Evolutionary conservation across 2,888 invertebrate species (phyloP), one percentile per base, ranked within the genome.

Genomic region (Unio pictorum): DNA sequence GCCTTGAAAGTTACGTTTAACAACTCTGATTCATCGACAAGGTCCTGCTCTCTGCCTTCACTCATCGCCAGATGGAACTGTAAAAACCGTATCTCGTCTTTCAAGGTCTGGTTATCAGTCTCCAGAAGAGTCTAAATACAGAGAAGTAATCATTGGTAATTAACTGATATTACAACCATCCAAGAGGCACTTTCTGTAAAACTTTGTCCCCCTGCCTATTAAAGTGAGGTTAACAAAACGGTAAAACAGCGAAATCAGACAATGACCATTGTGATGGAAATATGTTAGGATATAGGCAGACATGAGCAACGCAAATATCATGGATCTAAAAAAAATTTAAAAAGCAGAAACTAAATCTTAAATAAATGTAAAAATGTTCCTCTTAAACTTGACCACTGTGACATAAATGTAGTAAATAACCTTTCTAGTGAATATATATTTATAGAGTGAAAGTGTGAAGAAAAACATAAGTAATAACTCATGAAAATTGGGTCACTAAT

Each of bases 21-120:
- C 45, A 95, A 96, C 92, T 99, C 99, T 55, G 98, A 98, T 71
- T 99, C 92, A 75, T 95, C 93, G 69, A 99, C 99, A 91, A 99
- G 98, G 92, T 99, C 99, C 91, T 97, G 95, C 91, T 99, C 99
- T 76, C 99, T 98, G 79, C 95, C 94, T 92, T 99, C 99, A 87
- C 96, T 96, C 88, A 95, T 98, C 89, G 96, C 95, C 72, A 91
- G 81, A 72, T 91, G 91, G 15, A 86, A 81, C 72, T 90, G 89
- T 60, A 90, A 71, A 0, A 88, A 87, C 66, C 83, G 83, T 18
- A 89, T 77, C 75, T 89, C 89, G 45, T 67, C 72, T 65, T 75
- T 84, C 73, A 86, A 64, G 58, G 75, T 72, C 7, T 82, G 79
- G 7, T 84, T 77, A 18, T 89, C 87, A 60, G 75, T 74, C 65